Evolutionary conservation across 2,113 vertebrate genomes (phyloP), one percentile per base, ranked within the genome.

Genomic region (Microcebus murinus): DNA sequence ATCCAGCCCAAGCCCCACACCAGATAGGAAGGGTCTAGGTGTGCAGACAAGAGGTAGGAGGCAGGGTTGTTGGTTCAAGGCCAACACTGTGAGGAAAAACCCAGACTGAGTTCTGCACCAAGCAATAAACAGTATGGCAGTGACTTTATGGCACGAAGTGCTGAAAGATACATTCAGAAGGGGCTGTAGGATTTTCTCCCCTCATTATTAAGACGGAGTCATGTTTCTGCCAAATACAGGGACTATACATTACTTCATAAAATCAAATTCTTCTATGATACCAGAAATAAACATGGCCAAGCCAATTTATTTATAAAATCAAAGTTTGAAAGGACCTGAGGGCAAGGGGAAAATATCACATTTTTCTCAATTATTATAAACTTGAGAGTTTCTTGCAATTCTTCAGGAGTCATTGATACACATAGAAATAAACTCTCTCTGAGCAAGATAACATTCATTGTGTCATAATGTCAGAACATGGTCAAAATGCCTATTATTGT

Each of bases 231-330:
- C 61, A 95, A 84, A 57, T 77, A 70, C 29, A 90, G 31, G n/a
- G 48, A 25, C 23, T 55, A 3, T 45, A 23, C n/a, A 12, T 83
- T 57, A 45, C 29, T 87, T 86, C 48, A 70, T 34, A 80, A 82
- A 79, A n/a, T 91, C 8, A 67, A 52, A 45, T 18, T 79, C 34
- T 87, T 83, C 67, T 71, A 13, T 81, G 71, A 61, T 36, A 61
- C 27, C 39, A 81, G 6, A 82, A 95, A 67, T 36, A 85, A 94
- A 21, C 10, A 61, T 4, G 57, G 34, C 4, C 67, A 92, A 87
- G 29, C 8, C 59, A 63, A 93, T 36, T 93, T 87, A 85, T 70
- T 87, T 36, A 86, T 39, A 95, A 91, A 96, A 94, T 39, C 4
- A 80, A 95, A 70, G 4, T 25, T 84, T 93, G 29, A 34, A 14